A percentile compares a stretch with the other conserved stretches of the same genome.
Conservation (phyloP, 2,113 vertebrate genomes). For the Dromas ardeola region DNA sequence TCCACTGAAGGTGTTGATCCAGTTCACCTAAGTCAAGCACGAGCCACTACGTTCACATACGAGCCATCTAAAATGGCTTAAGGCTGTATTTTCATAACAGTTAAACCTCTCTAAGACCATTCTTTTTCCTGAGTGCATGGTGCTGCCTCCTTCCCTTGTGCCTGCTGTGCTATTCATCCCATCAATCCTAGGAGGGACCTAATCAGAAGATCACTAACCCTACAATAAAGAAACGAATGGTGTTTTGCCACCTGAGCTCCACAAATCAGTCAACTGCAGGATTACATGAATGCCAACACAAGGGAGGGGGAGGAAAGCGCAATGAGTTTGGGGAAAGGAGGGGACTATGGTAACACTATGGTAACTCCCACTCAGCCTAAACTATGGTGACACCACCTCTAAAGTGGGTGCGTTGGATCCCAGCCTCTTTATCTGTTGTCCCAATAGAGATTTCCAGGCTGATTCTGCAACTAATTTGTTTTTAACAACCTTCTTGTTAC, state of each 20-base stretch:
- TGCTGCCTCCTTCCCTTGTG: background rate
- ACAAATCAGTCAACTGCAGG: background rate
- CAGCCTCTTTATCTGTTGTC: background rate
- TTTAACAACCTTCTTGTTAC: slow-evolving; percentile 4
- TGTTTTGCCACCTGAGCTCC: background rate
- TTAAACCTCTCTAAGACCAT: background rate
- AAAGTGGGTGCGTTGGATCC: background rate
- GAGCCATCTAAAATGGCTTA: background rate
- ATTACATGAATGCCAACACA: background rate
- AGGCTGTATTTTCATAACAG: background rate
- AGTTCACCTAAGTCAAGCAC: background rate
- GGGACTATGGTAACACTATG: background rate
- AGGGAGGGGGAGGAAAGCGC: background rate
- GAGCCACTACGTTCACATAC: background rate
- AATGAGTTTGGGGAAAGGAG: background rate
- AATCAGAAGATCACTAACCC: background rate
- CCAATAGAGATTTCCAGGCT: background rate
- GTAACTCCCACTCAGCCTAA: background rate
- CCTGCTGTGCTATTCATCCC: slow-evolving; percentile 6
- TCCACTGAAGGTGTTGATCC: background rate
- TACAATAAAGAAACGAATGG: background rate
- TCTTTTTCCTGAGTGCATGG: background rate
- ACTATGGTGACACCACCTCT: background rate
- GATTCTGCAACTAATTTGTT: background rate
- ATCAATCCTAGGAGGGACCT: background rate